A percentile compares a stretch with the other conserved stretches of the same genome.
phyloP scores from a whole-genome alignment of 37 sponge, comb jelly and placozoan genomes.

The Haliclona indistincta region DNA sequence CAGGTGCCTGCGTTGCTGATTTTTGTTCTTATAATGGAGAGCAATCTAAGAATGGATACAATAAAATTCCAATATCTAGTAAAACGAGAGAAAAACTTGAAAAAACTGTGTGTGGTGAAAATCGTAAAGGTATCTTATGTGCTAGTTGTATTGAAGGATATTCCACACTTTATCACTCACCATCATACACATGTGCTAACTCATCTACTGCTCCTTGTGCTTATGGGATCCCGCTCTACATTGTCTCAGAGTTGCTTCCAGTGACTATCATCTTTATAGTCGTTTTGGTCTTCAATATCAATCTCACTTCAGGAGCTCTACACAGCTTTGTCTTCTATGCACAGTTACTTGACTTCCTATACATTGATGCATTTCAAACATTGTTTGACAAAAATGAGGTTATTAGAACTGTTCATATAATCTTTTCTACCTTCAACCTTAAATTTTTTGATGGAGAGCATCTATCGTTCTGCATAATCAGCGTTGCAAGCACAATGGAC shows the following conservation, averaged over 20 bases:
- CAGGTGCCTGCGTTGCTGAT: neutral
- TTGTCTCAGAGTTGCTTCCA: slow-evolving; percentile 38
- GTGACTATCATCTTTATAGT: slow-evolving; percentile 35
- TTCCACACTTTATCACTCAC: slow-evolving; percentile 24
- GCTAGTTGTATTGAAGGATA: slow-evolving; percentile 15
- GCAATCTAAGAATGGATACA: neutral
- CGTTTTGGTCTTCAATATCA: slow-evolving; percentile 43
- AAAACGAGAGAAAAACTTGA: slow-evolving; percentile 1
- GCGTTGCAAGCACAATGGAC: slow-evolving; percentile 12
- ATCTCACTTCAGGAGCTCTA: slow-evolving; percentile 32
- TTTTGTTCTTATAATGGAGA: neutral
- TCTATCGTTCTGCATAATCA: slow-evolving; percentile 38
- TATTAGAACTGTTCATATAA: no score
- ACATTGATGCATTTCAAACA: neutral
- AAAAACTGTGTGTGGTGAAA: slow-evolving; percentile 11
- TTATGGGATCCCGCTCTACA: slow-evolving; percentile 38
- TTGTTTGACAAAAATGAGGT: slow-evolving; percentile 16
- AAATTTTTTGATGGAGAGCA: slow-evolving; percentile 17
- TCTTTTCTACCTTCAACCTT: no score
- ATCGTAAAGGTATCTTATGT: slow-evolving; percentile 24
- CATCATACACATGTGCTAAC: neutral
- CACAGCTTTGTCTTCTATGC: slow-evolving; percentile 46
- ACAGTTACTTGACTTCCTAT: slow-evolving; percentile 17
- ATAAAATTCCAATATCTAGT: neutral
- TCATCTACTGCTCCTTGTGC: slow-evolving; percentile 1